A percentile compares a stretch with the other conserved stretches of the same genome.
Evolutionary conservation across 2,113 vertebrate species (phyloP).

Genomic region (Phylloscopus whistleri): DNA sequence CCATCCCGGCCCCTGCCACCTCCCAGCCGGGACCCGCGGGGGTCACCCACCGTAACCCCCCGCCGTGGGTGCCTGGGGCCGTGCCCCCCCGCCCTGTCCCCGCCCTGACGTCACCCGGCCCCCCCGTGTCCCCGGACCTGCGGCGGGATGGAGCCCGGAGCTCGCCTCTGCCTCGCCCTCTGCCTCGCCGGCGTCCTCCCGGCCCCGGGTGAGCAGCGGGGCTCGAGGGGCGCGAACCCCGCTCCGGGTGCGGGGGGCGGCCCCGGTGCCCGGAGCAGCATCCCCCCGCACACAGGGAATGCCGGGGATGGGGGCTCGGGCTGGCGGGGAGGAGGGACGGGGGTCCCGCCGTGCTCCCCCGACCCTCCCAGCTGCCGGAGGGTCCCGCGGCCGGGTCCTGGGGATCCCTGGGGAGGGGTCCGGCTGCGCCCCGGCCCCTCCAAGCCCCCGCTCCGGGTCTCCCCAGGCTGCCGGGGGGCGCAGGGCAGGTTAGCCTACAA

Average conservation of each 20-base stretch:
- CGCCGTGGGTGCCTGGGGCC: not conserved
- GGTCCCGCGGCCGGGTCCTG: not conserved
- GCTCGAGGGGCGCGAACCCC: not conserved
- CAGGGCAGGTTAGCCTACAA: constrained; percentile 81
- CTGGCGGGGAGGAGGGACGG: not conserved
- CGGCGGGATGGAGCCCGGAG: not conserved
- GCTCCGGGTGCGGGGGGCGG: accelerated
- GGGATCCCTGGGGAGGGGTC: not conserved
- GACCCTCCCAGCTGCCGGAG: not conserved
- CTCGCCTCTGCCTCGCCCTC: not conserved
- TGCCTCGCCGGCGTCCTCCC: not conserved
- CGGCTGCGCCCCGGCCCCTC: not conserved
- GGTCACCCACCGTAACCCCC: accelerated
- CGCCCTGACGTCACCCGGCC: constrained; percentile 1
- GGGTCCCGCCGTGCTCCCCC: not conserved
- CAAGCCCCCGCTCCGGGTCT: not conserved
- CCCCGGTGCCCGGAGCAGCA: not conserved
- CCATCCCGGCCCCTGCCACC: accelerated
- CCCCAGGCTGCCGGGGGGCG: constrained; percentile 74
- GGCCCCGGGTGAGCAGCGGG: not conserved
- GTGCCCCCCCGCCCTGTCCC: not conserved
- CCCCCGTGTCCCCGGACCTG: not conserved
- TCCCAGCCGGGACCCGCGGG: not conserved
- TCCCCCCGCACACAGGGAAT: accelerated
- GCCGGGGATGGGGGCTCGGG: not conserved